These are phyloP conservation scores for Erpornis zantholeuca DNA, from an alignment of 2,113 vertebrate genomes.

Conservation along the genomic window DNA sequence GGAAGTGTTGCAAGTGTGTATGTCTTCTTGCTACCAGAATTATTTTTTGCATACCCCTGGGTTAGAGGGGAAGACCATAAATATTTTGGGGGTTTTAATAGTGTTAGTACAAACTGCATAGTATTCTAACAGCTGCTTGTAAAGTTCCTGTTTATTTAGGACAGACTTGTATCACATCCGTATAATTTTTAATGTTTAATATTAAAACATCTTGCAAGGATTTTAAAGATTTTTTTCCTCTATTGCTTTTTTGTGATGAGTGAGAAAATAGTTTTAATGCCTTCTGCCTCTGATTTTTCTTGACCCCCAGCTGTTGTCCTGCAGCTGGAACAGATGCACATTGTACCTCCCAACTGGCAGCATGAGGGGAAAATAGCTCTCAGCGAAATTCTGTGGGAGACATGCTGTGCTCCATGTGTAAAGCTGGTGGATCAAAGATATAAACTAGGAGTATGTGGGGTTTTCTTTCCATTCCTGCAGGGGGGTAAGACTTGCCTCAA, in stretches of 20 bases:
- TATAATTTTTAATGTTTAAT: not conserved
- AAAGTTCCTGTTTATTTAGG: not conserved
- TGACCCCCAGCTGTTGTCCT: not conserved
- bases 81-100: not conserved
- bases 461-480: not conserved
- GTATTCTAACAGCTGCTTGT: not conserved
- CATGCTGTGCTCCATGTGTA: not conserved
- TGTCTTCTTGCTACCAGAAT: not conserved
- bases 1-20: not conserved
- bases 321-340: not conserved
- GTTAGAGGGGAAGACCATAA: not conserved
- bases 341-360: not conserved
- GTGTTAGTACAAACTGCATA: not conserved
- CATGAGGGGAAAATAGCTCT: not conserved
- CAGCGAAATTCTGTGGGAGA: not conserved
- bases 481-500: not conserved
- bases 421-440: not conserved
- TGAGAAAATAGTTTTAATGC: slow-evolving; percentile 5
- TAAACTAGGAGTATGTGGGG: not conserved
- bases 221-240: not conserved
- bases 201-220: not conserved
- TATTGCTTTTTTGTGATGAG: not conserved
- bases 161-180: not conserved
- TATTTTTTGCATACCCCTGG: not conserved
- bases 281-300: not conserved